Evolutionary conservation across 1,140 invertebrate genomes (phyloP).

Genomic region (Pseudomyrmex sp.): DNA sequence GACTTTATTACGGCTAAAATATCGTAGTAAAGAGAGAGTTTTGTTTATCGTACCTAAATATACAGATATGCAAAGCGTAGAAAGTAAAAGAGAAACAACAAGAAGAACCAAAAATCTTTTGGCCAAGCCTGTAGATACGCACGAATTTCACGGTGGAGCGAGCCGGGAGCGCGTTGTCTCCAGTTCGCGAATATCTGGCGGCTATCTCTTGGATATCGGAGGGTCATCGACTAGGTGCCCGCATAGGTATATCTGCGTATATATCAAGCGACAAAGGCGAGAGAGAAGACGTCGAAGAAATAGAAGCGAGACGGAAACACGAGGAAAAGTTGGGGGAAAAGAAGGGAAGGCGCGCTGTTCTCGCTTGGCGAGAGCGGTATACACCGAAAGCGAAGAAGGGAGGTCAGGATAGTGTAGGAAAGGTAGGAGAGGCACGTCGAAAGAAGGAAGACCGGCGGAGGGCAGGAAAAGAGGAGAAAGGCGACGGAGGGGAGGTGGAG

Average conservation of each 20-base stretch:
- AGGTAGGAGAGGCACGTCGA: conserved; percentile 43
- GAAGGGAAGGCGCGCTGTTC: conserved; percentile 10
- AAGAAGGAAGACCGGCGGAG: conserved; percentile 59
- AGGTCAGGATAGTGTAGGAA: conserved; percentile 46
- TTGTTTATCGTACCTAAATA: not conserved
- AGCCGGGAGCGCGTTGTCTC: conserved; percentile 69
- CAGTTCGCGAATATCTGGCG: conserved; percentile 79
- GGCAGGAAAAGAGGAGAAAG: conserved; percentile 58
- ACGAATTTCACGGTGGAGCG: conserved; percentile 74
- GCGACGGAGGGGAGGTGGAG: conserved; percentile 61
- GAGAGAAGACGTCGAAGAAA: conserved; percentile 16
- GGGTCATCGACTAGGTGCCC: conserved; percentile 77
- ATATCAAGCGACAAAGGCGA: conserved; percentile 52
- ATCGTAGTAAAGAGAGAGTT: no score
- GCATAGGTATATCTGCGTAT: conserved; percentile 62
- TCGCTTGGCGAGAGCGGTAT: conserved; percentile 48
- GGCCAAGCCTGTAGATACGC: conserved; percentile 71
- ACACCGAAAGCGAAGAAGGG: conserved; percentile 29
- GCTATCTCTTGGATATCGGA: conserved; percentile 78
- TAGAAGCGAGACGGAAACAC: conserved; percentile 1
- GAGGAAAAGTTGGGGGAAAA: conserved; percentile 64
- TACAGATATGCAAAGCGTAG: not conserved
- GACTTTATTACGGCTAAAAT: no score
- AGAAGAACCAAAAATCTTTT: conserved; percentile 59
- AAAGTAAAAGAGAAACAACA: not conserved